Conservation (phyloP, 2,888 invertebrate species). For the Torymus tubicola region DNA sequence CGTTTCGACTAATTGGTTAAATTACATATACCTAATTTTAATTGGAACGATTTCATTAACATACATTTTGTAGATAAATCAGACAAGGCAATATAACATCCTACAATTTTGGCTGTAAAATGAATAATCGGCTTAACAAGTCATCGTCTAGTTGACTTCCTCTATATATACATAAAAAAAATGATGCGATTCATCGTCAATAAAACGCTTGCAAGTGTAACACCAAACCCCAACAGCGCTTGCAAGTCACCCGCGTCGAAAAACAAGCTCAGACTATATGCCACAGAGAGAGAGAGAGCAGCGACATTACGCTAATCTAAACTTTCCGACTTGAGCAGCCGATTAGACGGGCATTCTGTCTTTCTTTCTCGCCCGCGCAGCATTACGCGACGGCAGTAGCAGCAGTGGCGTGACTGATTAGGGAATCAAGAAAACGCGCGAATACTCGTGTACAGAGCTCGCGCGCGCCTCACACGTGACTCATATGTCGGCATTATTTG, state of each 20-base stretch:
- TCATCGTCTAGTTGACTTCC: no score
- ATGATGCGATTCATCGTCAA: not conserved
- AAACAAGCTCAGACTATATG: not conserved
- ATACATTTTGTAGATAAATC: no score
- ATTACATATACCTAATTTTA: no score
- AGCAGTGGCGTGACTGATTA: constrained; percentile 52
- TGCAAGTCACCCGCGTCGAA: constrained; percentile 23
- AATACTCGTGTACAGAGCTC: constrained; percentile 43
- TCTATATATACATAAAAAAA: not conserved
- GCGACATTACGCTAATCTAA: constrained; percentile 12
- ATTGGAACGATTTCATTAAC: no score
- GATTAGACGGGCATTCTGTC: constrained; percentile 3
- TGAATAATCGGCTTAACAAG: no score
- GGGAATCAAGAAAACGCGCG: constrained; percentile 42
- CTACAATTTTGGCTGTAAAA: no score
- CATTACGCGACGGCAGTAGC: constrained; percentile 11
- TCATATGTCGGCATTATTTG: constrained; percentile 69
- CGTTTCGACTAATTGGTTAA: no score
- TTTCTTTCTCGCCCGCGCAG: constrained; percentile 43
- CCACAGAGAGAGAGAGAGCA: not conserved
- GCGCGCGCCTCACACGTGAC: constrained; percentile 65
- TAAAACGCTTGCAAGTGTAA: not conserved
- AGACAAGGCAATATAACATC: no score
- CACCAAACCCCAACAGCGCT: not conserved
- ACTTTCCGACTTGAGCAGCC: constrained; percentile 16